A percentile compares a stretch with the other conserved stretches of the same genome.
phyloP scores from a whole-genome alignment of 37 sponge, comb jelly and placozoan genomes.

The Aplysina aerophoba region DNA sequence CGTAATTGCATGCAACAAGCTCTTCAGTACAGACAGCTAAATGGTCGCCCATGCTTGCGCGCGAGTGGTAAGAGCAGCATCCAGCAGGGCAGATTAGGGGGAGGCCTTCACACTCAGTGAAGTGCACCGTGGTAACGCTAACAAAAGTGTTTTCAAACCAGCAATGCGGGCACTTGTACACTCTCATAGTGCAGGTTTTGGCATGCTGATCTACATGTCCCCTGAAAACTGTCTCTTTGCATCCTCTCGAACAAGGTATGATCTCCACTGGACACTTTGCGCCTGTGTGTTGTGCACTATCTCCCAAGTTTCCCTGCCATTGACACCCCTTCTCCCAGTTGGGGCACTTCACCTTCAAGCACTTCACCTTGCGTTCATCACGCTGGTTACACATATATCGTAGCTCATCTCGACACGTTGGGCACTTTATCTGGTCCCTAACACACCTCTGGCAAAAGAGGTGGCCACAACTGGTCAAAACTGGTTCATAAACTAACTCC shows the following conservation, averaged over 20 bases:
- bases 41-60: constrained; percentile 6
- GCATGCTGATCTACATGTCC: background rate
- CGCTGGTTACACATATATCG: background rate
- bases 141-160: background rate
- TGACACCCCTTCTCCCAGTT: background rate
- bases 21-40: background rate
- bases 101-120: background rate
- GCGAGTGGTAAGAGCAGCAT: background rate
- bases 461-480: constrained; percentile 16
- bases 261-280: background rate
- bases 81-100: constrained; percentile 30
- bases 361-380: background rate
- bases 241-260: background rate
- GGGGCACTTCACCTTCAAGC: constrained; percentile 22
- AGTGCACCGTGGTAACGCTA: background rate
- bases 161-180: constrained; percentile 5
- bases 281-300: background rate
- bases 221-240: background rate
- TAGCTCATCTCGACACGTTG: background rate
- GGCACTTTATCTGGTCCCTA: background rate
- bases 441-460: background rate
- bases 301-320: constrained; percentile 38
- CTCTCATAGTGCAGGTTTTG: background rate
- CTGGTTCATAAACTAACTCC: constrained; percentile 1
- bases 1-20: no score